Evolutionary conservation across 2,113 vertebrate species (phyloP), one percentile per base, ranked within the genome.

Genomic region (Gadus macrocephalus): DNA sequence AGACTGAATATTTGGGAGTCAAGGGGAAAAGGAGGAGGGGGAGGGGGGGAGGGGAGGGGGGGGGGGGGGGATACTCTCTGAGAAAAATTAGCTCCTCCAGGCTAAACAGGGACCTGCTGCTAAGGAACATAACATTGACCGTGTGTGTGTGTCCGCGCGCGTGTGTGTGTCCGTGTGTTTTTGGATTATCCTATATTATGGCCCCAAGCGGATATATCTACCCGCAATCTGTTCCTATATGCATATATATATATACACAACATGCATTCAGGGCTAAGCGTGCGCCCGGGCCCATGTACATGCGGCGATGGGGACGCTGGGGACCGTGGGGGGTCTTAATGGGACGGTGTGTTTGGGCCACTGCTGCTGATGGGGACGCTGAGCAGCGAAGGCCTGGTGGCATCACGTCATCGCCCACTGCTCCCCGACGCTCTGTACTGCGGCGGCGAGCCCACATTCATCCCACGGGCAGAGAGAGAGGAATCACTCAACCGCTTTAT

Each of bases 401-500:
- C 12, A 19, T 76, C 80, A 80, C 80, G 84, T 91, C 88, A 92
- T 92, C 91, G 91, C 84, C 77, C 85, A 83, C 80, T 78, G 82
- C 86, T 88, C 90, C 87, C 80, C 17, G 76, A 70, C 83, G 86
- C 76, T 80, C 69, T 53, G 31, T 35, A 15, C 82, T 75, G 80
- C 66, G 69, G 79, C 49, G 72, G 84, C 74, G 78, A 86, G 78
- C 66, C 68, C 60, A 62, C 72, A 87, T 87, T 87, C 82, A 73
- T 91, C 91, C 90, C 90, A 89, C 81, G 81, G 90, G 91, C 87
- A 86, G 81, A 80, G 81, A 77, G 78, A 89, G 78, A 65, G 82
- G 85, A 92, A 87, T 80, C 87, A 89, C 85, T 91, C 89, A 88
- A 82, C 91, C 83, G 86, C 90, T 91, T 89, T 93, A 91, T 92